Conservation (phyloP, 2,113 vertebrate genomes). For the Pituophis catenifer region DNA sequence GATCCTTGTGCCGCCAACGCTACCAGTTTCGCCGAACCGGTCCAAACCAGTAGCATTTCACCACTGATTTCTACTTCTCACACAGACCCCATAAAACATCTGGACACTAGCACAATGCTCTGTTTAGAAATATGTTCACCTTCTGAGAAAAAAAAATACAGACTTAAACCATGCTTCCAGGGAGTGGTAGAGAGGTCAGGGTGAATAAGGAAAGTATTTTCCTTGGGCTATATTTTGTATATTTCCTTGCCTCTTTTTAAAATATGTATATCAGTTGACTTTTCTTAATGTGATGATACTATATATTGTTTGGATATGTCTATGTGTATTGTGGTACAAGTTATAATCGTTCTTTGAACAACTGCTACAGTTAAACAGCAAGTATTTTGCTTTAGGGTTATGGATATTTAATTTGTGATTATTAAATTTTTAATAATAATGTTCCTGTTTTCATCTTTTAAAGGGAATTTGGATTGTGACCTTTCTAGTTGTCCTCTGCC, state of each 20-base stretch:
- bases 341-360: not conserved
- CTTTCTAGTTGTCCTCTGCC: conserved; percentile 50
- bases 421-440: not conserved
- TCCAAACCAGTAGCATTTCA: no score
- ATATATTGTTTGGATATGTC: not conserved
- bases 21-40: no score
- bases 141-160: not conserved
- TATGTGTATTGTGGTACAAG: not conserved
- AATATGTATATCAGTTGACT: not conserved
- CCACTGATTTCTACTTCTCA: not conserved
- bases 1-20: no score
- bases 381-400: not conserved
- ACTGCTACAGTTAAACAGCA: not conserved
- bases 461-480: conserved; percentile 66
- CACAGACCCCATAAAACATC: not conserved
- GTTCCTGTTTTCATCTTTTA: conserved; percentile 12
- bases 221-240: not conserved
- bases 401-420: not conserved
- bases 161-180: not conserved
- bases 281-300: not conserved
- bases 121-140: not conserved
- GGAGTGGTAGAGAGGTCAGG: not conserved
- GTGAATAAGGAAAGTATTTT: not conserved
- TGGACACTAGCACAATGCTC: not conserved
- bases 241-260: not conserved